Evolutionary conservation across 2,797 vertebrate genomes (phyloP), one percentile per base, ranked within the genome.

Genomic region (Bradypodion ventrale): DNA sequence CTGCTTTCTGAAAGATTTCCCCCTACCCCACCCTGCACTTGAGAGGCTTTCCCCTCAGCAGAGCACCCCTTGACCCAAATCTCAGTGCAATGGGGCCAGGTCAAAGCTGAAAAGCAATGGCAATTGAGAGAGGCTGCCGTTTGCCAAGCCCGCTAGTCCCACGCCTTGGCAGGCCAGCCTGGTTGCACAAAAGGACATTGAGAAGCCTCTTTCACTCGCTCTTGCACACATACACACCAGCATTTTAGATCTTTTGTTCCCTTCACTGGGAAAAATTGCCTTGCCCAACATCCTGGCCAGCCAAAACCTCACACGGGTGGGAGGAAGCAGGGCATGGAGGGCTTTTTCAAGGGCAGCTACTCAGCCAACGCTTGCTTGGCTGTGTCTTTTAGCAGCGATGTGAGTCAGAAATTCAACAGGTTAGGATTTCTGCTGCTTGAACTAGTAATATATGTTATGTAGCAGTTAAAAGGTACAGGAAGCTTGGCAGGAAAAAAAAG

Each of bases 211-310:
- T 49, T 21, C 52, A 40, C 83, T 74, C 59, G 7, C 77, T 78
- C n/a, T 25, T 12, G 10, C 83, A 8, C 75, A 62, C 65, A 49
- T 32, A 80, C 42, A 75, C n/a, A 69, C 42, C 49, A 85, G 79
- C 78, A 70, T 25, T 40, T 81, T 27, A 10, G 84, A 16, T 81
- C 84, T 81, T 85, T 85, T 85, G 78, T 85, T 85, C 65, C 25
- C 65, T 81, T 81, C 59, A 85, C 78, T 85, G 84, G 73, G 84
- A 85, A 85, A 85, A 76, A 84, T 81, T 19, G 52, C 73, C 84
- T 85, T 73, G 76, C 78, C 84, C 84, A 70, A 66, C 60, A 52
- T 46, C 32, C 56, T 81, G 73, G 84, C 84, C 16, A 69, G 73
- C 78, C 78, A 85, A 80, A 77, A 9, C 78, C 84, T 81, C 84